Conservation (phyloP, 2,113 vertebrate genomes). For the Symphodus melops region DNA sequence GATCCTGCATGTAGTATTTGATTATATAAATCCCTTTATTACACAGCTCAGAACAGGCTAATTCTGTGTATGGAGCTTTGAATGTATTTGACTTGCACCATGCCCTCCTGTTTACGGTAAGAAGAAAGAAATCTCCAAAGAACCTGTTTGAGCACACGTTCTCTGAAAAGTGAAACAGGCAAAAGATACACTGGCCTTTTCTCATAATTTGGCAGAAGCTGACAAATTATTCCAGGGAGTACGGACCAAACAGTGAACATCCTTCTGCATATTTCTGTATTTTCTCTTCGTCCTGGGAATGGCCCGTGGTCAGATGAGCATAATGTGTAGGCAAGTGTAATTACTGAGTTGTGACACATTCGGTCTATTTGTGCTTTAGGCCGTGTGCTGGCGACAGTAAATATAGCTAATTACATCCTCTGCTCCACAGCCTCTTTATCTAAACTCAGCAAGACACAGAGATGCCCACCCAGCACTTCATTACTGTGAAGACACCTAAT, state of each 20-base stretch:
- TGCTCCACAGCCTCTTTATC: slow-evolving; percentile 79
- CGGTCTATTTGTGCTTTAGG: slow-evolving; percentile 61
- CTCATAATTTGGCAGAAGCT: neutral
- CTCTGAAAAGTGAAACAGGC: no score
- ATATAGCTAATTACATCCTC: slow-evolving; percentile 82
- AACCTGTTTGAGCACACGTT: no score
- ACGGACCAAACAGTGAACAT: slow-evolving; percentile 18
- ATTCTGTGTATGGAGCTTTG: no score
- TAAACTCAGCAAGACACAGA: slow-evolving; percentile 80
- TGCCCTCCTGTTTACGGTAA: no score
- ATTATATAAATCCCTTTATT: no score
- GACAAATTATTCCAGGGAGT: neutral
- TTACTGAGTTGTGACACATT: slow-evolving; percentile 70
- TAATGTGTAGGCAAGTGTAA: slow-evolving; percentile 67
- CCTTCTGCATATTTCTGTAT: slow-evolving; percentile 14
- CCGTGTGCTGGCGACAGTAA: slow-evolving; percentile 68
- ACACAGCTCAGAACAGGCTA: no score
- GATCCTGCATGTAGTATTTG: no score
- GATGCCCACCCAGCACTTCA: slow-evolving; percentile 79
- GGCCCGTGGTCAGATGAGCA: slow-evolving; percentile 23
- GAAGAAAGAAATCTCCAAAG: no score
- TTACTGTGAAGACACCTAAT: slow-evolving; percentile 75
- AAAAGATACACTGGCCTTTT: no score
- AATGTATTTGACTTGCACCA: no score
- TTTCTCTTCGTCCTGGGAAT: slow-evolving; percentile 11